A percentile compares a stretch with the other conserved stretches of the same genome.
Evolutionary conservation across 2,113 vertebrate species (phyloP).

Genomic region (Recurvirostra avosetta): DNA sequence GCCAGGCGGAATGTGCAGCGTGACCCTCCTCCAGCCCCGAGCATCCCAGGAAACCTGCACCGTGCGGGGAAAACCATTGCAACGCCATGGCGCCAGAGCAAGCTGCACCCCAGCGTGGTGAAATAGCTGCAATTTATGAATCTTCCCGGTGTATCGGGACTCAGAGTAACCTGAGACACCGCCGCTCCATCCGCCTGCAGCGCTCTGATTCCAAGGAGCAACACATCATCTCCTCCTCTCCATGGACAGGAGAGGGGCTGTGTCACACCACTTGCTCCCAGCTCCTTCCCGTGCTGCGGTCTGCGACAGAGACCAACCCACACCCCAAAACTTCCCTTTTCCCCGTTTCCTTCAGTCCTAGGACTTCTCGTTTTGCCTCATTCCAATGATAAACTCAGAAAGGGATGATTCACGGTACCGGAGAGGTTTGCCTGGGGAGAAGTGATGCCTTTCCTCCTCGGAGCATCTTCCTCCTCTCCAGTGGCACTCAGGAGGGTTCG

Average conservation of each 20-base stretch:
- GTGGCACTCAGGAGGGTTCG: neutral
- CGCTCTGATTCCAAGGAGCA: neutral
- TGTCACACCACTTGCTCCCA: neutral
- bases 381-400: neutral
- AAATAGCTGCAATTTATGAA: neutral
- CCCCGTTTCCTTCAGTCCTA: neutral
- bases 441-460: neutral
- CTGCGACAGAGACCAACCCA: rapidly evolving
- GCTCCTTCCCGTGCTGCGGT: neutral
- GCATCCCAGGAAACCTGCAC: neutral
- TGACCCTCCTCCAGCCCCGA: neutral
- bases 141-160: neutral
- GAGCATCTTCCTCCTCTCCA: neutral
- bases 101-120: neutral
- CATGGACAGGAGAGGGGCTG: rapidly evolving
- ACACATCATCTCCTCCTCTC: neutral
- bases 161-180: neutral
- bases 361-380: neutral
- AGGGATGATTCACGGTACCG: neutral
- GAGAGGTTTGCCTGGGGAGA: neutral
- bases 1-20: neutral
- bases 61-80: rapidly evolving
- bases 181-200: neutral
- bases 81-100: rapidly evolving
- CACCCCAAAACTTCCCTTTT: neutral